Evolutionary conservation across 2,888 invertebrate species (phyloP).

Genomic region (Latheticus oryzae): DNA sequence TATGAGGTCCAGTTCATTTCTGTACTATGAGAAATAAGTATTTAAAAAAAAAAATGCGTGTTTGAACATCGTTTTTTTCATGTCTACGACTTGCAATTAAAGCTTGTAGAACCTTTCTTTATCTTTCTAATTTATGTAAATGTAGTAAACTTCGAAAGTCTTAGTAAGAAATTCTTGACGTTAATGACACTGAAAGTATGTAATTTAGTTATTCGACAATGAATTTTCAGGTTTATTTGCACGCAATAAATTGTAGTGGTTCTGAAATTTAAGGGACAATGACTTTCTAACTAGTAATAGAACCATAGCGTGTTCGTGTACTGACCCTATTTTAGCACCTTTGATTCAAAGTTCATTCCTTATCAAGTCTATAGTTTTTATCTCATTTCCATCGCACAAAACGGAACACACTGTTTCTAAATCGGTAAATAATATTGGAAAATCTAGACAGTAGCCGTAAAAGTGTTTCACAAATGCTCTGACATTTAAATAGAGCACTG

Average conservation of each 20-base stretch:
- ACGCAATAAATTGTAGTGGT: constrained; percentile 23
- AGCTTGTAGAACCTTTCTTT: too few species aligned
- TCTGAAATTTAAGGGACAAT: constrained; percentile 27
- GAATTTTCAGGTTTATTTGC: constrained; percentile 15
- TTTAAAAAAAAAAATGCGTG: too few species aligned
- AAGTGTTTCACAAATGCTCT: constrained; percentile 10
- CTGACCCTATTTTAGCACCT: constrained; percentile 18
- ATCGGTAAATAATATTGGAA: constrained; percentile 19
- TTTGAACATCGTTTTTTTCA: too few species aligned
- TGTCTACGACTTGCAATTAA: too few species aligned
- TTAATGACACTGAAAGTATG: too few species aligned
- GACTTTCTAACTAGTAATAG: constrained; percentile 37
- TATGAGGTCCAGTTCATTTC: too few species aligned
- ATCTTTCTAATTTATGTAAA: too few species aligned
- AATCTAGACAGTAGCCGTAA: constrained; percentile 16
- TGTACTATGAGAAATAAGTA: too few species aligned
- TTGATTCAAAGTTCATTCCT: constrained; percentile 14
- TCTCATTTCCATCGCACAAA: background rate
- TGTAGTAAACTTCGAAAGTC: too few species aligned
- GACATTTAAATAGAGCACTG: constrained; percentile 30
- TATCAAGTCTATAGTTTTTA: constrained; percentile 17
- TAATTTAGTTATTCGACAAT: constrained; percentile 9
- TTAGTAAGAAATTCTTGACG: too few species aligned
- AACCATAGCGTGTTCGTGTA: constrained; percentile 19
- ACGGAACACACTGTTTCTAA: constrained; percentile 13